These are phyloP conservation scores for Anguilla japonica DNA, from an alignment of 2,113 vertebrate species.

Conservation along the genomic window DNA sequence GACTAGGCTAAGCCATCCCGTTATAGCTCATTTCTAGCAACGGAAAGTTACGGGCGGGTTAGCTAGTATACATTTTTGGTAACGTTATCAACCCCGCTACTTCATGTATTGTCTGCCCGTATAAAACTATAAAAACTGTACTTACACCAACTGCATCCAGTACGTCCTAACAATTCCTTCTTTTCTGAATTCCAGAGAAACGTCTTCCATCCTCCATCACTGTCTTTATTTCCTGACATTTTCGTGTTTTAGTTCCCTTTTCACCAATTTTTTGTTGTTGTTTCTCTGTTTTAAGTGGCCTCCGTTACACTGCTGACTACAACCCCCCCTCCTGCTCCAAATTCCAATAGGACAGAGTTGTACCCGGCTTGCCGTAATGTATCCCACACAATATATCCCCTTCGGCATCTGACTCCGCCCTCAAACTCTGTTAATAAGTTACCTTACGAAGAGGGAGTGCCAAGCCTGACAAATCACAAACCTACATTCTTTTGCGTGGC, in stretches of 20 bases:
- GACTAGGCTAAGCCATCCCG: background rate
- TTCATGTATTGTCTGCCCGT: too few species aligned
- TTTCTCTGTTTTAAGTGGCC: constrained; percentile 8
- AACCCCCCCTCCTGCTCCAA: constrained; percentile 30
- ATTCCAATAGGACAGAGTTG: constrained; percentile 45
- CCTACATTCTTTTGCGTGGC: constrained; percentile 19
- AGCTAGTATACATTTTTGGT: background rate
- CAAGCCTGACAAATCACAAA: constrained; percentile 49
- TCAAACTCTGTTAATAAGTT: constrained; percentile 37
- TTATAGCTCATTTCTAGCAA: background rate
- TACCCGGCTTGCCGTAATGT: constrained; percentile 46
- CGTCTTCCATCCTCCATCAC: constrained; percentile 84
- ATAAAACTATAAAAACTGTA: constrained; percentile 36
- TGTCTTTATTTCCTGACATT: constrained; percentile 78
- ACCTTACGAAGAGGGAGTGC: constrained; percentile 46
- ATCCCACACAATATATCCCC: constrained; percentile 63
- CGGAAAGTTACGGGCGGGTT: background rate
- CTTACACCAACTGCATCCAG: constrained; percentile 88
- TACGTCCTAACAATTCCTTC: constrained; percentile 83
- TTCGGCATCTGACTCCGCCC: constrained; percentile 55
- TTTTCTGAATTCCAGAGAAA: constrained; percentile 87
- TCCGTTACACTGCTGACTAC: background rate
- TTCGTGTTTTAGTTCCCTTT: constrained; percentile 31
- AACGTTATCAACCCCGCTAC: too few species aligned
- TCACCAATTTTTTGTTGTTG: background rate